Conservation (phyloP, 2,888 invertebrate species). For the Scaptomyza flava region DNA sequence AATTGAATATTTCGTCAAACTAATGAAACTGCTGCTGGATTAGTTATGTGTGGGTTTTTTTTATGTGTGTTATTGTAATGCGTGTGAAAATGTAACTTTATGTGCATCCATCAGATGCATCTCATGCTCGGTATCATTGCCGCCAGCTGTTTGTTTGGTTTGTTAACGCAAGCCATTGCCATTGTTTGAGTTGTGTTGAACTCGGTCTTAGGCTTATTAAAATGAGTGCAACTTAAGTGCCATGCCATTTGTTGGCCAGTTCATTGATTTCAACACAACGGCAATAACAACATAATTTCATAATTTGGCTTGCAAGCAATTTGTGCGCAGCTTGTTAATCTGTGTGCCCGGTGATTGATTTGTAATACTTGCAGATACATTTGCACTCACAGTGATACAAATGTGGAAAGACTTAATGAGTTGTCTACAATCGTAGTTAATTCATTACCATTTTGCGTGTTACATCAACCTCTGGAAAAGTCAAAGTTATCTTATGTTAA, state of each 20-base stretch:
- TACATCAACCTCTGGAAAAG: conserved; percentile 60
- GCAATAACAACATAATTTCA: conserved; percentile 54
- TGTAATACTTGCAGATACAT: conserved; percentile 26
- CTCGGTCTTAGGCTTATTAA: conserved; percentile 46
- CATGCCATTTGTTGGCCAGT: conserved; percentile 39
- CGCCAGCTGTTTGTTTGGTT: conserved; percentile 31
- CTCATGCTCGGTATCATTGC: conserved; percentile 22
- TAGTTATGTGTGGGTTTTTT: conserved; percentile 25
- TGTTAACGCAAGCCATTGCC: conserved; percentile 58
- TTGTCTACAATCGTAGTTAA: conserved; percentile 39
- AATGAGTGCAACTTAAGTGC: conserved; percentile 38
- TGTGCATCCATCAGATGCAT: conserved; percentile 33
- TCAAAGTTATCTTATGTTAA: conserved; percentile 38
- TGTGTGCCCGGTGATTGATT: conserved; percentile 56
- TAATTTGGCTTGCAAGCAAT: conserved; percentile 36
- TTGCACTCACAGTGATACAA: conserved; percentile 2
- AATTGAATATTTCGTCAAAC: conserved; percentile 46
- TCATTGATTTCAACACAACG: conserved; percentile 72
- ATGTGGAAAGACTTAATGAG: not conserved
- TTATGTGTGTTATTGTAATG: conserved; percentile 37
- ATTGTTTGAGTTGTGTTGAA: conserved; percentile 61
- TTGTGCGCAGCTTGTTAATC: conserved; percentile 29
- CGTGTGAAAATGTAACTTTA: conserved; percentile 55
- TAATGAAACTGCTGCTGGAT: conserved; percentile 11
- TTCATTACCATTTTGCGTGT: conserved; percentile 53